phyloP scores from a whole-genome alignment of 2,113 vertebrate species.

The Leptobrachium leishanense region DNA sequence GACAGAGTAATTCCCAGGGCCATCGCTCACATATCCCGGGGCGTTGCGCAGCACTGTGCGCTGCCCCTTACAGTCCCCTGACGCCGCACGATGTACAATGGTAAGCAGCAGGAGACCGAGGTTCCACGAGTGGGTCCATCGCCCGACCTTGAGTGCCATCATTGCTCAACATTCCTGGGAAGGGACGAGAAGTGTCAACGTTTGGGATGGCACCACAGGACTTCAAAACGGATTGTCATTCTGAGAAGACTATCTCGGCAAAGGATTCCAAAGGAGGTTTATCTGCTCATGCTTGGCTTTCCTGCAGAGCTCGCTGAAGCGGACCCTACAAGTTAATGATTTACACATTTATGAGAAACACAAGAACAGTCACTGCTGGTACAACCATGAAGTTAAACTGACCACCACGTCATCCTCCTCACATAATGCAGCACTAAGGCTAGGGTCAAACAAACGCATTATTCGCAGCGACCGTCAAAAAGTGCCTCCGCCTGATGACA shows the following conservation, averaged over 20 bases:
- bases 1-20: constrained; percentile 89
- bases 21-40: constrained; percentile 85
- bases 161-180: constrained; percentile 11
- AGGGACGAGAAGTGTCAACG: neutral
- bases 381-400: no score
- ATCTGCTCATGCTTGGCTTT: neutral
- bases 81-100: constrained; percentile 52
- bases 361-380: no score
- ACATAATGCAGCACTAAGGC: no score
- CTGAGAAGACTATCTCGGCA: no score
- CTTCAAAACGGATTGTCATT: no score
- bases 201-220: neutral
- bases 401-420: no score
- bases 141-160: neutral
- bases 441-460: no score
- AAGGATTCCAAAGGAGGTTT: no score
- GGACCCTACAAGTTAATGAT: no score
- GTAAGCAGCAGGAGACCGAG: constrained; percentile 56
- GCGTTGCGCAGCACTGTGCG: constrained; percentile 79
- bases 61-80: constrained; percentile 87
- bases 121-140: neutral
- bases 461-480: no score
- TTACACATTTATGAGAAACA: no score
- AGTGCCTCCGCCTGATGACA: no score
- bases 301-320: neutral